Conservation (phyloP, 2,797 vertebrate species). For the Morus bassanus region DNA sequence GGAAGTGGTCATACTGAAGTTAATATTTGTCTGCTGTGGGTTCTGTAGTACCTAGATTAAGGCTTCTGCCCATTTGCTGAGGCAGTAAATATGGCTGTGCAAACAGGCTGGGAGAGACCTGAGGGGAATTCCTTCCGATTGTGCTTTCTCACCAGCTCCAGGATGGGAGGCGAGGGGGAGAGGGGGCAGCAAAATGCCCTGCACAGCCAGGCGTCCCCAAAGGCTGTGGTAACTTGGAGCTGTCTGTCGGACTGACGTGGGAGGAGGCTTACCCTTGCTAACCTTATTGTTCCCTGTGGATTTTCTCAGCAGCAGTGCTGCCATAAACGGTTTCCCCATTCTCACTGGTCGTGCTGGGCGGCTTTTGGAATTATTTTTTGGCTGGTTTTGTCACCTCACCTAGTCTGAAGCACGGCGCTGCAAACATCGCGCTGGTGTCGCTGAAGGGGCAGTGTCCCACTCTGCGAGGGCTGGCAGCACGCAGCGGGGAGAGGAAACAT, state of each 20-base stretch:
- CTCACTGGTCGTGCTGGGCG: background rate
- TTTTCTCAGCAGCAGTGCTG: background rate
- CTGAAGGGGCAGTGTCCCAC: background rate
- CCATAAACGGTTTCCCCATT: background rate
- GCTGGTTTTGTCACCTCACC: rapidly evolving
- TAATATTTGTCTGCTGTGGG: background rate
- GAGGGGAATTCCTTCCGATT: background rate
- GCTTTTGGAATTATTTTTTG: background rate
- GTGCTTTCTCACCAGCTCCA: background rate
- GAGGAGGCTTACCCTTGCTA: background rate
- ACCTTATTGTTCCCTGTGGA: background rate
- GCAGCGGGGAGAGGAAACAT: rapidly evolving
- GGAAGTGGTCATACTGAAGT: background rate
- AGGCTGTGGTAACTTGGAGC: background rate
- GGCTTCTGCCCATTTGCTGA: background rate
- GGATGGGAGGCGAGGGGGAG: background rate
- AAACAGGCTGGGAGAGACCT: background rate
- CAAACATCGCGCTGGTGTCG: background rate
- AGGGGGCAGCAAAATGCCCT: background rate
- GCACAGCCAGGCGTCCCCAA: background rate
- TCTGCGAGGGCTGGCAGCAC: rapidly evolving
- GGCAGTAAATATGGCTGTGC: background rate
- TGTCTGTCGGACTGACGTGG: rapidly evolving
- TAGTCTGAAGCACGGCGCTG: background rate
- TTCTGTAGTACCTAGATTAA: background rate